Evolutionary conservation across 1,140 invertebrate species (phyloP).

Genomic region (Drosophila kurseongensis): DNA sequence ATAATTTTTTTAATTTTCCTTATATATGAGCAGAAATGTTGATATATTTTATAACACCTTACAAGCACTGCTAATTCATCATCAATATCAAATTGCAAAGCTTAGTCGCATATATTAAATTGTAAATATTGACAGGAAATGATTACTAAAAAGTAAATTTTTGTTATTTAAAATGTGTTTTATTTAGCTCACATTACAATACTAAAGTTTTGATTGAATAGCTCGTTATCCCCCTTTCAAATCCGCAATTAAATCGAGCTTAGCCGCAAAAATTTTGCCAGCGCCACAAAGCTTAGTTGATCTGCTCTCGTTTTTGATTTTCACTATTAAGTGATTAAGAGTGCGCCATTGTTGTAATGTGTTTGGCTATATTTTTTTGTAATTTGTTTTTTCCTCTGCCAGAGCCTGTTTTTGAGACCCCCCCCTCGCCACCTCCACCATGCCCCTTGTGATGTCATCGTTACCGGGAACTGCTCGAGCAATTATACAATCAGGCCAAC

Average conservation of each 20-base stretch:
- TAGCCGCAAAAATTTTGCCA: conserved; percentile 1
- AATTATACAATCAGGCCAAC: conserved; percentile 56
- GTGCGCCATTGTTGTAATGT: conserved; percentile 43
- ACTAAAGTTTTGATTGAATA: not conserved
- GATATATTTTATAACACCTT: no score
- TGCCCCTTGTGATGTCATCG: conserved; percentile 53
- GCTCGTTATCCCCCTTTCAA: not conserved
- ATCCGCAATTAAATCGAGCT: not conserved
- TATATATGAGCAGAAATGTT: no score
- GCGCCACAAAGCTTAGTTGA: not conserved
- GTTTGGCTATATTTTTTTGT: conserved; percentile 13
- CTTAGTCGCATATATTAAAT: not conserved
- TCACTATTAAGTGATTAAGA: conserved; percentile 16
- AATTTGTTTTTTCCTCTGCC: not conserved
- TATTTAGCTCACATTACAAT: not conserved
- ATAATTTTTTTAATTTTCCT: no score
- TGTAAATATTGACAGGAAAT: not conserved
- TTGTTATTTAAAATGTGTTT: not conserved
- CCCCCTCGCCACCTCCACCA: not conserved
- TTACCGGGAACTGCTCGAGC: conserved; percentile 44
- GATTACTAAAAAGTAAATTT: not conserved
- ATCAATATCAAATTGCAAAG: not conserved
- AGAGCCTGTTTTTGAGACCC: conserved; percentile 25
- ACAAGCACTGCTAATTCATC: no score
- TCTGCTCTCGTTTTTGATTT: conserved; percentile 35